phyloP scores from a whole-genome alignment of 37 sponge, comb jelly and placozoan genomes.

The Halichondria panicea region DNA sequence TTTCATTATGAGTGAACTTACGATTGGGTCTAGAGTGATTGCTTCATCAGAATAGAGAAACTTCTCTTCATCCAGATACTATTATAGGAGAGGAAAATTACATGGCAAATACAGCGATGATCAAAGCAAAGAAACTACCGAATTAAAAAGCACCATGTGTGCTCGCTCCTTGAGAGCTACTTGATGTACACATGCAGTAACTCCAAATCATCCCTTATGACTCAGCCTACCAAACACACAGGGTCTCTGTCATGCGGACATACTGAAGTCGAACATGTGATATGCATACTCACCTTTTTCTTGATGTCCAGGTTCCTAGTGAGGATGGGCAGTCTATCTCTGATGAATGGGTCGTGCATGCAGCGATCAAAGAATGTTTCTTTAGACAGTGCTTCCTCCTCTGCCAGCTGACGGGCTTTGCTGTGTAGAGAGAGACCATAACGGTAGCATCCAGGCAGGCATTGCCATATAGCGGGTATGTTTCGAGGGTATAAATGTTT shows the following conservation, averaged over 20 bases:
- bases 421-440: slow-evolving; percentile 27
- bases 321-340: slow-evolving; percentile 89
- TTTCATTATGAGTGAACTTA: slow-evolving; percentile 5
- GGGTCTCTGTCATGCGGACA: no score
- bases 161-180: no score
- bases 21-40: slow-evolving; percentile 85
- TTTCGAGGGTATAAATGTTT: no score
- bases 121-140: no score
- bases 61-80: slow-evolving; percentile 69
- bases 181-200: no score
- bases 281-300: slow-evolving; percentile 56
- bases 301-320: slow-evolving; percentile 73
- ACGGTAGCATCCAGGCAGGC: background rate
- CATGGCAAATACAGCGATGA: background rate
- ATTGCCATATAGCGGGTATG: no score
- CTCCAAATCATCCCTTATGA: no score
- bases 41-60: slow-evolving; percentile 83
- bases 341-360: slow-evolving; percentile 75
- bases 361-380: slow-evolving; percentile 84
- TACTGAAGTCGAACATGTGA: no score
- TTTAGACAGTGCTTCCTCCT: slow-evolving; percentile 82
- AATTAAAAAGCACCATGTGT: no score
- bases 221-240: no score
- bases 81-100: slow-evolving; percentile 1
- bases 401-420: slow-evolving; percentile 37